phyloP scores from a whole-genome alignment of 2,797 vertebrate species.

The Pampus argenteus region DNA sequence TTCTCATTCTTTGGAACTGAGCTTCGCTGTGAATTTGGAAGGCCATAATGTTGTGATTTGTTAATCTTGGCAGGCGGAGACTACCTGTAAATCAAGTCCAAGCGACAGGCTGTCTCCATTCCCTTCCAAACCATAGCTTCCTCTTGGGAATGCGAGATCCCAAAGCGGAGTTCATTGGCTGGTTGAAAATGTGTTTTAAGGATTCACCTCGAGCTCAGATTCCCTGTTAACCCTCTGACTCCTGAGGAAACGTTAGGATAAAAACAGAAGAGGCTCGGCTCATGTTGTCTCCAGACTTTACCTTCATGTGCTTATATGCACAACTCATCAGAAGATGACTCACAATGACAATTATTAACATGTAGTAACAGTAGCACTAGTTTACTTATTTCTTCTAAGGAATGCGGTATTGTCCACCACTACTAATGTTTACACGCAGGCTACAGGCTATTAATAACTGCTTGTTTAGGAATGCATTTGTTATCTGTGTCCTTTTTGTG shows the following conservation, averaged over 20 bases:
- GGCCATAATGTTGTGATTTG: constrained; percentile 74
- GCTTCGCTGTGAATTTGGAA: constrained; percentile 59
- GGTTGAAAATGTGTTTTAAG: constrained; percentile 49
- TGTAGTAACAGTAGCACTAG: background rate
- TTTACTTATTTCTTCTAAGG: background rate
- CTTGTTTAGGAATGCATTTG: background rate
- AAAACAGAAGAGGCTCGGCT: constrained; percentile 32
- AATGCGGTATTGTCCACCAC: background rate
- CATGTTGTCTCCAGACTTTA: background rate
- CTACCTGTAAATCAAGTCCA: constrained; percentile 75
- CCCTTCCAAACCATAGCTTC: constrained; percentile 58
- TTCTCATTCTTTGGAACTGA: constrained; percentile 51
- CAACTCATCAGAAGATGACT: background rate
- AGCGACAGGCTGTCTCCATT: constrained; percentile 71
- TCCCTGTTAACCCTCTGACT: constrained; percentile 48
- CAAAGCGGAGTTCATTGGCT: constrained; percentile 65
- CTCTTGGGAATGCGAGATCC: constrained; percentile 61
- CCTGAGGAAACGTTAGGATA: constrained; percentile 36
- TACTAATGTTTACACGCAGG: no score
- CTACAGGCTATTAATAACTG: background rate
- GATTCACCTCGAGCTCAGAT: constrained; percentile 63
- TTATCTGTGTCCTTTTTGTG: constrained; percentile 4
- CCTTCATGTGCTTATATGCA: background rate
- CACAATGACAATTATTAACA: constrained; percentile 1
- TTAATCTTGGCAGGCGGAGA: constrained; percentile 68